These are phyloP conservation scores for Megathymus violae DNA, from an alignment of 1,140 invertebrate species.

Conservation along the genomic window DNA sequence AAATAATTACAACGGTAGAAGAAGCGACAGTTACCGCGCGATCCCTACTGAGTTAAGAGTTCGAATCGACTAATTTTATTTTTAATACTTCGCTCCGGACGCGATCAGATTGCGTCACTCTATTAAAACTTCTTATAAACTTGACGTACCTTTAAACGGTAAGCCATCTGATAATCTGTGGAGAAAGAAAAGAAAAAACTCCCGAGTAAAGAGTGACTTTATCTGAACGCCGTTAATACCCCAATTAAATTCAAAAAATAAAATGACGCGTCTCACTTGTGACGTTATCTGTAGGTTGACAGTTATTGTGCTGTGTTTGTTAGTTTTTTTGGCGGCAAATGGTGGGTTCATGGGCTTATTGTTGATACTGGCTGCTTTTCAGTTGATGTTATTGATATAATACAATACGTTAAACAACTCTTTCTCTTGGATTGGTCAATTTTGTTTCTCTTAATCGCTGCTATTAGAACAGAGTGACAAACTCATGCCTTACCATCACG, in stretches of 20 bases:
- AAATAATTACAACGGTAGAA: conserved; percentile 24
- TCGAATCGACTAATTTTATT: conserved; percentile 45
- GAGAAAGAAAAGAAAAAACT: conserved; percentile 57
- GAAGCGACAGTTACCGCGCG: conserved; percentile 2
- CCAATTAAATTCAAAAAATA: conserved; percentile 75
- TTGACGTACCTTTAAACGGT: conserved; percentile 78
- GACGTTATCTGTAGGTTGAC: conserved; percentile 33
- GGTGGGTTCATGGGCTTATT: conserved; percentile 4
- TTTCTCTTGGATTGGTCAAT: no score
- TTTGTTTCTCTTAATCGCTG: not conserved
- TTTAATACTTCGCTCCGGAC: conserved; percentile 48
- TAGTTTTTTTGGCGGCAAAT: conserved; percentile 17
- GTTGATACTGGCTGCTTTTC: not conserved
- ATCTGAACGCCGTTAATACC: conserved; percentile 76
- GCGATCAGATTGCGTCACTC: conserved; percentile 75
- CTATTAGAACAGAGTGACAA: no score
- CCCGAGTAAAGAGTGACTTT: conserved; percentile 60
- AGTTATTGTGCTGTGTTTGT: conserved; percentile 26
- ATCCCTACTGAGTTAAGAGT: conserved; percentile 28
- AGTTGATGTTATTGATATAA: conserved; percentile 1
- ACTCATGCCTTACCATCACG: no score
- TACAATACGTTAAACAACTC: not conserved
- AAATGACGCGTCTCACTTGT: conserved; percentile 49
- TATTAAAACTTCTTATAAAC: conserved; percentile 79
- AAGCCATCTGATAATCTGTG: conserved; percentile 77